Evolutionary conservation across 2,797 vertebrate genomes (phyloP).

Genomic region (Cercopithecus neglectus): DNA sequence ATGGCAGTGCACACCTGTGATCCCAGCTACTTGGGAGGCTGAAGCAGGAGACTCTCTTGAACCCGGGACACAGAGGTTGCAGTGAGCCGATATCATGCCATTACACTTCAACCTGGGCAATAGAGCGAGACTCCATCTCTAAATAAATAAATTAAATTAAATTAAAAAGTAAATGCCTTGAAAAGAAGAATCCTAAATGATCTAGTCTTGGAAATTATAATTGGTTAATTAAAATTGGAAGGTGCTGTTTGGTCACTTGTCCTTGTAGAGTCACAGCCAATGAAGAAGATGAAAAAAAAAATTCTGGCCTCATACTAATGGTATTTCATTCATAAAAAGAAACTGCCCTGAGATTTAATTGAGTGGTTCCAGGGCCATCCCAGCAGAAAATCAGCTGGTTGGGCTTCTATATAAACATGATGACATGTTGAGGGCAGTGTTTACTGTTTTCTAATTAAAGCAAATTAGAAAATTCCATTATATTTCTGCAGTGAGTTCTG

Average conservation of each 20-base stretch:
- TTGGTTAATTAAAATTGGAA: slow-evolving; percentile 53
- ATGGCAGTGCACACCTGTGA: background rate
- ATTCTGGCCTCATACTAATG: slow-evolving; percentile 60
- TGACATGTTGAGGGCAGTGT: slow-evolving; percentile 53
- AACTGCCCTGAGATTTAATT: slow-evolving; percentile 64
- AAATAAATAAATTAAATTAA: background rate
- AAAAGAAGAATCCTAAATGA: background rate
- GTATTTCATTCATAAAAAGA: slow-evolving; percentile 80
- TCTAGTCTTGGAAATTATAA: background rate
- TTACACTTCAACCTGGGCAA: background rate
- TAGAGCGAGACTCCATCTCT: background rate
- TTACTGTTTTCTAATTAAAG: slow-evolving; percentile 76
- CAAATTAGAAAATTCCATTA: slow-evolving; percentile 66
- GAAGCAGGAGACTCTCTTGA: background rate
- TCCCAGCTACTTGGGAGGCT: background rate
- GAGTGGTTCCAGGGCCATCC: slow-evolving; percentile 58
- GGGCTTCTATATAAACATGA: slow-evolving; percentile 74
- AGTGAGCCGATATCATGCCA: background rate
- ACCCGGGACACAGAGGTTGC: background rate
- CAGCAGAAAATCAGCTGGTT: slow-evolving; percentile 70
- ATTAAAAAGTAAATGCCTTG: background rate
- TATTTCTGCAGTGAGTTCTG: slow-evolving; percentile 39
- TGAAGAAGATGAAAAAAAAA: background rate
- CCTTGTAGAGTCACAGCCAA: slow-evolving; percentile 42
- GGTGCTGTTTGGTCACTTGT: slow-evolving; percentile 55